Conservation (phyloP, 2,888 invertebrate genomes). For the Mactromeris polynyma region DNA sequence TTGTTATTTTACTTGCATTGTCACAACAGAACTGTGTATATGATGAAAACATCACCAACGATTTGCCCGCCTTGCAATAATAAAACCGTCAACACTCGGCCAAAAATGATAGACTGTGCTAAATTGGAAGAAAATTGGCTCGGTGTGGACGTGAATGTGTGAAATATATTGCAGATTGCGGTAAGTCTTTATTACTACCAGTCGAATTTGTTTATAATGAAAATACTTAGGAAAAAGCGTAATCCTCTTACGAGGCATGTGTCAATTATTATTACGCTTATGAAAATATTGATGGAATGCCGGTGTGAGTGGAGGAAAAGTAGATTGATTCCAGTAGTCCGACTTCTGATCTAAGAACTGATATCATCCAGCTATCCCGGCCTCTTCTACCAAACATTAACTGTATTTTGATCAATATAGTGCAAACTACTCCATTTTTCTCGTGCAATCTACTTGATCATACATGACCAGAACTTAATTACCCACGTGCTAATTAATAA, state of each 20-base stretch:
- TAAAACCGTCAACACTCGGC: constrained; percentile 44
- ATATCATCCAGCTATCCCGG: not conserved
- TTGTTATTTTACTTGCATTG: constrained; percentile 36
- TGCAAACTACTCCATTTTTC: not conserved
- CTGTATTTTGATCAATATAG: no score
- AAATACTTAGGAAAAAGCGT: constrained; percentile 50
- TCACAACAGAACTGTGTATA: constrained; percentile 50
- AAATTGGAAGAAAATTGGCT: constrained; percentile 56
- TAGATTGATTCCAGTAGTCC: constrained; percentile 21
- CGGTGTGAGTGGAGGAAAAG: not conserved
- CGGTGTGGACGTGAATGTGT: not conserved
- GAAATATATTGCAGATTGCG: constrained; percentile 54
- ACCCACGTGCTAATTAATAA: not conserved
- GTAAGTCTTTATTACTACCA: constrained; percentile 47
- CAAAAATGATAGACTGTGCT: constrained; percentile 48
- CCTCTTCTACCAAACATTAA: not conserved
- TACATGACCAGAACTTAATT: not conserved
- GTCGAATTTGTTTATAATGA: constrained; percentile 60
- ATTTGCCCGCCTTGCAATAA: constrained; percentile 40
- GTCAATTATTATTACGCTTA: constrained; percentile 58
- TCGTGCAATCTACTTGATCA: not conserved
- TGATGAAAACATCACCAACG: constrained; percentile 52
- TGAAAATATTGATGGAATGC: constrained; percentile 41
- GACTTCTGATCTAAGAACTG: not conserved
- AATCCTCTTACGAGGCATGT: constrained; percentile 49